A percentile compares a stretch with the other conserved stretches of the same genome.
phyloP scores from a whole-genome alignment of 2,797 vertebrate species.

The Martes flavigula region DNA sequence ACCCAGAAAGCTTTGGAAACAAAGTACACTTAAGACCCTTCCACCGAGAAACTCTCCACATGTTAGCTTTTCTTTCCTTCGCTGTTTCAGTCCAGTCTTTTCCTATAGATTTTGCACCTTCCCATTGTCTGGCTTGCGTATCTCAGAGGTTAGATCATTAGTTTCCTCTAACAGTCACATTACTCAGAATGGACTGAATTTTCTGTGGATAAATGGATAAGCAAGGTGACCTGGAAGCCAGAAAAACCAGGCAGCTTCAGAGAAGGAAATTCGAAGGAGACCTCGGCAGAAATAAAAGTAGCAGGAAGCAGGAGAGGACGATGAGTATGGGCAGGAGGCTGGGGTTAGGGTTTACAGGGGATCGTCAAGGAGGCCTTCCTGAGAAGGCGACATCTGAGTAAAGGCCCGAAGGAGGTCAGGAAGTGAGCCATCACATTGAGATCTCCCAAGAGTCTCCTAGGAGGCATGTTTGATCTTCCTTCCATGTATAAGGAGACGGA shows the following conservation, averaged over 20 bases:
- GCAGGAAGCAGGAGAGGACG: not conserved
- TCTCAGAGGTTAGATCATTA: not conserved
- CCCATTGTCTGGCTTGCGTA: not conserved
- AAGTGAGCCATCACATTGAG: not conserved
- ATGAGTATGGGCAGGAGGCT: not conserved
- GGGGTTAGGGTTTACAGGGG: not conserved
- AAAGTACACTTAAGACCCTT: not conserved
- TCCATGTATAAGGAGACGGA: not conserved
- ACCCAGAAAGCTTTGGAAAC: not conserved
- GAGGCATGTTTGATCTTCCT: not conserved
- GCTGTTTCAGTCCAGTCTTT: not conserved
- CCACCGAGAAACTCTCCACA: not conserved
- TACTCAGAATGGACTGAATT: constrained; percentile 27
- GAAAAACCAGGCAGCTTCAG: not conserved
- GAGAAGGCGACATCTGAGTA: not conserved
- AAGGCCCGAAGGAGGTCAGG: not conserved
- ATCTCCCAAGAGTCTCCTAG: not conserved
- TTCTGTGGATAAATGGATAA: constrained; percentile 6
- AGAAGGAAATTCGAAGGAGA: not conserved
- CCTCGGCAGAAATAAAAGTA: not conserved
- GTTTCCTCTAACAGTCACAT: not conserved
- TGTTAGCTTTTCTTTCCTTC: not conserved
- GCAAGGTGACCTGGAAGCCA: not conserved
- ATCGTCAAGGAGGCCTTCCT: not conserved
- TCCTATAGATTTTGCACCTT: not conserved